Base-by-base conservation (phyloP, 2,113 vertebrate species). In the Furnarius figulus region DNA sequence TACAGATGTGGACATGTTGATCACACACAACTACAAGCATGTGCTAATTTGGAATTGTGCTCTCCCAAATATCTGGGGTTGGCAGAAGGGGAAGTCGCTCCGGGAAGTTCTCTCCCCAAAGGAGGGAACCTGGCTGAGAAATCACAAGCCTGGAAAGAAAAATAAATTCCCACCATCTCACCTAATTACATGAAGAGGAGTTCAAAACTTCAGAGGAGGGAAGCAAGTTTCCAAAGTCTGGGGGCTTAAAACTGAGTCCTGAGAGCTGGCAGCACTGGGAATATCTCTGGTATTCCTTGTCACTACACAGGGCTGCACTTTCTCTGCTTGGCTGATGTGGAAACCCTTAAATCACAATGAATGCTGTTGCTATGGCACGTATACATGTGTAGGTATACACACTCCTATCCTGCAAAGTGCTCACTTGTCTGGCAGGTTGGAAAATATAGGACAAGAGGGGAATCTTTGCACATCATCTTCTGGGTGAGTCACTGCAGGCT, bases 401-500 rank as follows among this genome's bases (percentile, higher is more conserved):
- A 85, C 30, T 46, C 8, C 4, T 4, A n/a, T 23, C 46, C 78
- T 83, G 55, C 47, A 39, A 42, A 75, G 47, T 33, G 56, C 30
- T 52, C 58, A 37, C 86, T 72, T 94, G 95, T 92, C 94, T 76
- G 46, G 71, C 47, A 94, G 79, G 82, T 87, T 93, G 94, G 94
- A 97, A 93, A 83, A 71, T 78, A 52, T 8, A 81, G 93, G 95
- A 96, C 95, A 96, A 89, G 49, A 55, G 35, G 95, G 72, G 91
- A 94, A 79, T 95, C 92, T 94, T 76, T 40, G 39, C 8, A 9
- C 39, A 30, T 63, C 61, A 40, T 63, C 61, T 30, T 91, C 72
- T 25, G 33, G 39, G 37, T 97, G 97, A 98, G 90, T 98, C 97
- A 97, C 71, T 82, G 61, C 52, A 33, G 56, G 80, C 63, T 10